Evolutionary conservation across 1,140 invertebrate genomes (phyloP).

Genomic region (Camponotus pennsylvanicus): DNA sequence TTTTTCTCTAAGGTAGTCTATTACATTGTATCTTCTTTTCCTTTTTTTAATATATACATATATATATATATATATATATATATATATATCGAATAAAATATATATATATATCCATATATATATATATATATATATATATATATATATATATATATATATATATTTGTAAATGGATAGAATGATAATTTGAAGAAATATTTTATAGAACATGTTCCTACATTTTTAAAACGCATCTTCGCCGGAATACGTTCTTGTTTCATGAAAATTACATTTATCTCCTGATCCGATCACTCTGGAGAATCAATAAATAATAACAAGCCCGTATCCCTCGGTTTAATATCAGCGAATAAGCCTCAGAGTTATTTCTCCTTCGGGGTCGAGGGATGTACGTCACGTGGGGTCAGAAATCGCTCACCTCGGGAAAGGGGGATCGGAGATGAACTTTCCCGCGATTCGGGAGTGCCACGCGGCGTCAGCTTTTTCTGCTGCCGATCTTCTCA

Average conservation of each 20-base stretch:
- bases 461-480: constrained; percentile 54
- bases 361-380: background rate
- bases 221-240: background rate
- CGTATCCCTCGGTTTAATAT: background rate
- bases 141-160: too few relatives aligned
- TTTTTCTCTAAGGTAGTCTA: background rate
- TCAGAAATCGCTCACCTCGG: background rate
- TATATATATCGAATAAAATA: too few relatives aligned
- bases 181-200: too few relatives aligned
- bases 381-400: background rate
- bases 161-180: too few relatives aligned
- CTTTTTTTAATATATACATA: too few relatives aligned
- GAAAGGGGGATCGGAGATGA: background rate
- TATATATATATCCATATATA: too few relatives aligned
- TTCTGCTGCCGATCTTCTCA: constrained; percentile 40
- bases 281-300: background rate
- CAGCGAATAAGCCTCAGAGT: background rate
- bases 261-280: background rate
- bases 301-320: background rate
- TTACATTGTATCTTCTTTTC: too few relatives aligned
- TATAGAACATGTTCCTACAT: background rate
- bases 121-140: too few relatives aligned
- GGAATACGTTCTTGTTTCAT: too few relatives aligned
- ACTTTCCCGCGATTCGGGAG: constrained; percentile 26
- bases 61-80: too few relatives aligned